These are phyloP conservation scores for Pangasius sanitwongsei DNA, from an alignment of 2,797 vertebrate species.

Conservation along the genomic window DNA sequence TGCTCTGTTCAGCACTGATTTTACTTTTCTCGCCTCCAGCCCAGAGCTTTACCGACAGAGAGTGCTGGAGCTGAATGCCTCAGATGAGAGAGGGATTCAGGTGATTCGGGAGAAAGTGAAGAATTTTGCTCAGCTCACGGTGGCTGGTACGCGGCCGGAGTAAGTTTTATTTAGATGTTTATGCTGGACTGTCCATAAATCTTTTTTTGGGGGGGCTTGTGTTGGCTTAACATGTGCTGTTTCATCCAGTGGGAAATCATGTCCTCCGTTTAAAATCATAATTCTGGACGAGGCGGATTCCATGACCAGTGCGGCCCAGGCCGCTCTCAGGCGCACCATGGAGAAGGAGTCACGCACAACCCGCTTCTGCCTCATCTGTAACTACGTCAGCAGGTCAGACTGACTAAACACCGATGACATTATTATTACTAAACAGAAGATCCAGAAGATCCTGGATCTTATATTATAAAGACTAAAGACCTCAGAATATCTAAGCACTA, in stretches of 20 bases:
- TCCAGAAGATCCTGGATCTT: neutral
- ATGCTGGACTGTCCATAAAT: neutral
- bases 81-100: conserved; percentile 96
- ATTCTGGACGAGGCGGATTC: conserved; percentile 98
- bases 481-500: neutral
- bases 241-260: conserved; percentile 82
- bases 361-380: conserved; percentile 97
- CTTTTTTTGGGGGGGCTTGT: neutral
- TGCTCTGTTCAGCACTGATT: neutral
- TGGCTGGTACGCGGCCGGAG: conserved; percentile 87
- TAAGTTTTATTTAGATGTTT: conserved; percentile 70
- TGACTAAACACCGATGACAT: neutral
- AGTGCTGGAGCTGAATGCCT: conserved; percentile 96
- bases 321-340: conserved; percentile 96
- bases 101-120: conserved; percentile 96
- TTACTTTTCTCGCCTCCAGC: conserved; percentile 64
- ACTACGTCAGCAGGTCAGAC: conserved; percentile 92
- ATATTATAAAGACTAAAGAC: neutral
- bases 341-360: conserved; percentile 96
- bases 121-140: conserved; percentile 92
- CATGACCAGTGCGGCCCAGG: conserved; percentile 94
- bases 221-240: neutral
- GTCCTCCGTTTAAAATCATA: conserved; percentile 98
- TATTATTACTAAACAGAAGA: neutral
- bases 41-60: conserved; percentile 88